A percentile compares a stretch with the other conserved stretches of the same genome.
These are phyloP conservation scores for Raja brachyura DNA, from an alignment of 2,113 vertebrate genomes.

Conservation along the genomic window DNA sequence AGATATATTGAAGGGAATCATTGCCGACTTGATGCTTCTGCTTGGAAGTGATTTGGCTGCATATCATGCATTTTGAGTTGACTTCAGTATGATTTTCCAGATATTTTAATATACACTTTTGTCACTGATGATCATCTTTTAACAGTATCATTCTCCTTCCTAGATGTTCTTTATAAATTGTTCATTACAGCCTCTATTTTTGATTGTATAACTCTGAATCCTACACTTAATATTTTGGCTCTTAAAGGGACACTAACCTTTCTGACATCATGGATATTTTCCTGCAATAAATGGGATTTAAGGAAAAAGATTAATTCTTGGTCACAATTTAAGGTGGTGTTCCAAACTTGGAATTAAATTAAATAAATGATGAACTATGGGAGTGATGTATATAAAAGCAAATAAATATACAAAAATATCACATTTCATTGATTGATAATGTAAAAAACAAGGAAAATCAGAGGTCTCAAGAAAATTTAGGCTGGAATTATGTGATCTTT, in stretches of 20 bases:
- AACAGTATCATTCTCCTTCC: not conserved
- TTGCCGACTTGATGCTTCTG: not conserved
- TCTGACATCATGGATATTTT: not conserved
- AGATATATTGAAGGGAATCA: not conserved
- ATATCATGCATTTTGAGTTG: not conserved
- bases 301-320: not conserved
- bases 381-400: too few species aligned
- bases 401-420: not conserved
- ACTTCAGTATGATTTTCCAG: not conserved
- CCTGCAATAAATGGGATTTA: not conserved
- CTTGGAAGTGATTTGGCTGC: not conserved
- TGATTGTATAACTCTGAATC: not conserved
- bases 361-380: not conserved
- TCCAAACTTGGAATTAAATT: not conserved
- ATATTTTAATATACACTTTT: not conserved
- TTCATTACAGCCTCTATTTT: not conserved
- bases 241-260: not conserved
- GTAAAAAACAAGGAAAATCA: conserved; percentile 28
- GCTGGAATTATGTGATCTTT: conserved; percentile 33
- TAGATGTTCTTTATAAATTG: not conserved
- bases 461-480: not conserved
- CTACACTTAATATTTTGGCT: not conserved
- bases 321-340: not conserved
- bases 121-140: not conserved
- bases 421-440: conserved; percentile 27